Percentiles rank a stretch among this genome's conserved stretches.
phyloP scores from a whole-genome alignment of 2,797 vertebrate species.

The Sciurus carolinensis region DNA sequence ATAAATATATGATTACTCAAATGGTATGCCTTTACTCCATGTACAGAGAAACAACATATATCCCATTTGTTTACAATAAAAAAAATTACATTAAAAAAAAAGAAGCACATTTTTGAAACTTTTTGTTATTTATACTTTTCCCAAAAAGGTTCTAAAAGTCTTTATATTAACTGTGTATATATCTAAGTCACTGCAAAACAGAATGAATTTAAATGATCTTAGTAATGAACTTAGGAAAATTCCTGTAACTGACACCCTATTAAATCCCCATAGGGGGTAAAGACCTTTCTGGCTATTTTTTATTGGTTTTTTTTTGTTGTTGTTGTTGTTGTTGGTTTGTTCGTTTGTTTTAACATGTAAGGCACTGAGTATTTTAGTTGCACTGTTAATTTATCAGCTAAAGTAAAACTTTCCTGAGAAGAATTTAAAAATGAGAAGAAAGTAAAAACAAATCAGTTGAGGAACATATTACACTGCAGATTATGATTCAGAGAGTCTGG shows the following conservation, averaged over 20 bases:
- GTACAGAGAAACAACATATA: no score
- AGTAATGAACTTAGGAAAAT: slow-evolving; percentile 33
- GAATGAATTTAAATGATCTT: slow-evolving; percentile 13
- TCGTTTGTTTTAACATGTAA: not conserved
- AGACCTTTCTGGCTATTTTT: slow-evolving; percentile 3
- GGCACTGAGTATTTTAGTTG: slow-evolving; percentile 32
- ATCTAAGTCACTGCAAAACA: not conserved
- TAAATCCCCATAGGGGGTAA: not conserved
- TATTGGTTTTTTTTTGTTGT: not conserved
- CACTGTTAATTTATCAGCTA: slow-evolving; percentile 1
- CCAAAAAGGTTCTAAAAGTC: not conserved
- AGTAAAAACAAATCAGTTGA: not conserved
- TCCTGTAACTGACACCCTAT: not conserved
- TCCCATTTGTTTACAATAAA: no score
- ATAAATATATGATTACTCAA: no score
- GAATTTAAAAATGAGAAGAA: no score
- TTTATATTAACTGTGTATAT: not conserved
- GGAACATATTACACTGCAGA: not conserved
- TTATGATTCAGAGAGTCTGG: not conserved
- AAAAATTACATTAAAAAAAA: not conserved
- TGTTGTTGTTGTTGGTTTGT: no score
- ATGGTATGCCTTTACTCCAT: no score
- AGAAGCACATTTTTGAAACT: slow-evolving; percentile 3
- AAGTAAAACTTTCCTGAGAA: not conserved
- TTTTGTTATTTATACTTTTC: slow-evolving; percentile 16